Evolutionary conservation across 1,140 invertebrate species (phyloP), one percentile per base, ranked within the genome.

Genomic region (Bombus superbus): DNA sequence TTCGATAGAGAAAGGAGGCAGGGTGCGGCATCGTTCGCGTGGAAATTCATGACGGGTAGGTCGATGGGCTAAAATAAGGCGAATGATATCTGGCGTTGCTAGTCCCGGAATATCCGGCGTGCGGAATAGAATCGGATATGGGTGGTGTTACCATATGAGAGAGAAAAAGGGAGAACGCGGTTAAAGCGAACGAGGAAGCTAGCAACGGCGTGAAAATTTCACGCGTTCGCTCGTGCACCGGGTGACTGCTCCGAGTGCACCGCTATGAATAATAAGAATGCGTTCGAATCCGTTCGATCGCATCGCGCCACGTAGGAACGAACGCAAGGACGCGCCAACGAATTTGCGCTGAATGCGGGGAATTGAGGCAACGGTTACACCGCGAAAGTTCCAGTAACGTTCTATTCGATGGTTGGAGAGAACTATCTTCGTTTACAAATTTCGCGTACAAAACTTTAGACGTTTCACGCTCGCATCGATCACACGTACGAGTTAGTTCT

Each of bases 261-360:
- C 62, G 75, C 38, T 68, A 77, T 77, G 89, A 86, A 88, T 90
- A 90, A 90, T 90, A 90, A 90, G 89, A 87, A 90, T 77, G 89
- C 89, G 85, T 88, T 90, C 82, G 86, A 82, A 80, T 62, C 53
- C 47, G 53, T 72, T 86, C 85, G 57, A 83, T 83, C 72, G 77
- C 38, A 42, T 59, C 13, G 22, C 53, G 22, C 9, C 25, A 11
- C 53, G 22, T 25, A 35, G 42, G 4, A 38, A 32, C 32, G 25
- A 10, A 68, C 38, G 25, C 38, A 13, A 42, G 18, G 9, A 35
- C 18, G 18, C 3, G 8, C 18, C 2, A 4, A 5, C n/a, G n/a
- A 66, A 66, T 66, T 66, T 66, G 15, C 32, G 15, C 32, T 66
- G n/a, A 32, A 66, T 35, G 32, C 64, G 32, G 28, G 5, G 15